Conservation (phyloP, 2,113 vertebrate species). For the Chauna torquata region DNA sequence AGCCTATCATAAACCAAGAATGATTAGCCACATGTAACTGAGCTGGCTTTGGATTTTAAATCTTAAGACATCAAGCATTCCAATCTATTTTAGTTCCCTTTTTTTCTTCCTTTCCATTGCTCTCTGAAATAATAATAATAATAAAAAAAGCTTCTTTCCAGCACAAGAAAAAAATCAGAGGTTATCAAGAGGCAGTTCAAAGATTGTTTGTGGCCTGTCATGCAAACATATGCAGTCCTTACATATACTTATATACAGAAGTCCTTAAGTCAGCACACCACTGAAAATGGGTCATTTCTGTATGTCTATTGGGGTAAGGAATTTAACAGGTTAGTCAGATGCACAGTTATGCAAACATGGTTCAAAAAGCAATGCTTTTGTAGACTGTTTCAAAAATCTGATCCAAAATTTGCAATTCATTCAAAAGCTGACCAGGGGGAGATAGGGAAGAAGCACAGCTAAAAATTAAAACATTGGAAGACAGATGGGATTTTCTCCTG, state of each 20-base stretch:
- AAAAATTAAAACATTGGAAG: background rate
- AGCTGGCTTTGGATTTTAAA: slow-evolving; percentile 29
- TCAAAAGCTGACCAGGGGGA: background rate
- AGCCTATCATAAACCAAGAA: slow-evolving; percentile 30
- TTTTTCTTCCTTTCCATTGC: background rate
- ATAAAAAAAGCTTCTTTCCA: background rate
- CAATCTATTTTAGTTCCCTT: background rate
- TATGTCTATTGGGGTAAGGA: slow-evolving; percentile 17
- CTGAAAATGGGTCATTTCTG: slow-evolving; percentile 44
- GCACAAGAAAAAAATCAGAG: background rate
- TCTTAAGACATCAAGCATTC: background rate
- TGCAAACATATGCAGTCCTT: background rate
- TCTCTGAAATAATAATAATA: background rate
- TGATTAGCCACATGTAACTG: slow-evolving; percentile 19
- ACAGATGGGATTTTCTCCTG: slow-evolving; percentile 10
- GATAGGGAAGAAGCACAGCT: background rate
- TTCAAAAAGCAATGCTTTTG: background rate
- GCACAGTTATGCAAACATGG: slow-evolving; percentile 11
- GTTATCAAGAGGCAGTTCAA: slow-evolving; percentile 17
- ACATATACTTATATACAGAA: background rate
- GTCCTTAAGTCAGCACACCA: background rate
- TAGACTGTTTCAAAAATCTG: background rate
- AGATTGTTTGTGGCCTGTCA: background rate
- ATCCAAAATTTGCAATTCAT: background rate
- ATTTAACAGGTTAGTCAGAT: slow-evolving; percentile 37